A percentile compares a stretch with the other conserved stretches of the same genome.
Conservation (phyloP, 2,888 invertebrate species). For the Eilema caniola region DNA sequence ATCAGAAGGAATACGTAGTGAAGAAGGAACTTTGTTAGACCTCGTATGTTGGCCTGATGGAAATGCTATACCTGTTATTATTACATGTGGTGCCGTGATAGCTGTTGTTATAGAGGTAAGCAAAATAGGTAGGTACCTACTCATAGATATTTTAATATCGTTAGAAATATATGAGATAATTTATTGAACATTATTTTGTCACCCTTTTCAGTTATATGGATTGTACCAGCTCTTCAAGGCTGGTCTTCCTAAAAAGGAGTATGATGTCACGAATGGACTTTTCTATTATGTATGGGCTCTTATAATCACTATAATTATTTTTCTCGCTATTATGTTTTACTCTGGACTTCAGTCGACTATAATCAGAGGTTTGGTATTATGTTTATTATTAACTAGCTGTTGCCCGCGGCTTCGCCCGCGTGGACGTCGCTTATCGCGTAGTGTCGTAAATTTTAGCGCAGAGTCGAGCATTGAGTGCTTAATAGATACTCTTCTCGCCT, state of each 20-base stretch:
- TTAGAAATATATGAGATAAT: no score
- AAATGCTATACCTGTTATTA: slow-evolving; percentile 81
- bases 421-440: no score
- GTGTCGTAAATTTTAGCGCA: no score
- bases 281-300: slow-evolving; percentile 81
- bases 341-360: slow-evolving; percentile 81
- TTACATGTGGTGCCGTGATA: slow-evolving; percentile 74
- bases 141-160: neutral
- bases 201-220: slow-evolving; percentile 72
- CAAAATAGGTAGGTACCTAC: neutral
- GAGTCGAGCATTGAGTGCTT: no score
- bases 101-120: slow-evolving; percentile 80
- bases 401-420: no score
- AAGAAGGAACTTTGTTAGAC: slow-evolving; percentile 79
- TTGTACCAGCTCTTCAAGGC: slow-evolving; percentile 81
- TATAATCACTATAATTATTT: slow-evolving; percentile 78
- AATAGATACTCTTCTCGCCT: no score
- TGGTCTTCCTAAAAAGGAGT: slow-evolving; percentile 73
- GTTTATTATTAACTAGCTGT: no score
- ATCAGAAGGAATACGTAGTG: slow-evolving; percentile 79
- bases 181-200: neutral
- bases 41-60: slow-evolving; percentile 83
- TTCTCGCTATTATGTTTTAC: slow-evolving; percentile 81
- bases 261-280: slow-evolving; percentile 79
- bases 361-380: slow-evolving; percentile 70